A percentile compares a stretch with the other conserved stretches of the same genome.
These are phyloP conservation scores for Siphamia tubifer DNA, from an alignment of 2,113 vertebrate species.

Conservation along the genomic window DNA sequence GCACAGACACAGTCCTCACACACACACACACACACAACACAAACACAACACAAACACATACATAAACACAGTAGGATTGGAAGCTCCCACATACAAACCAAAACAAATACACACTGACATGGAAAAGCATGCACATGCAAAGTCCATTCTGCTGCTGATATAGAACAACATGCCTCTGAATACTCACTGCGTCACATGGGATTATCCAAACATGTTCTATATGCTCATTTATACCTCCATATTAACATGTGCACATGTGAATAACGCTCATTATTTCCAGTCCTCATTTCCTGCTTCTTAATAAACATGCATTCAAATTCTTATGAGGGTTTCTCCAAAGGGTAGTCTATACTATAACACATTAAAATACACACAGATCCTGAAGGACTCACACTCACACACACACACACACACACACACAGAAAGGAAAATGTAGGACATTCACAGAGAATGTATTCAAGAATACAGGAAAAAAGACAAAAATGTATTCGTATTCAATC, in stretches of 20 bases:
- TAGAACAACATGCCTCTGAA: background rate
- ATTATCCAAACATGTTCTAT: background rate
- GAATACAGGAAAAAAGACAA: constrained; percentile 39
- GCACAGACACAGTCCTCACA: constrained; percentile 25
- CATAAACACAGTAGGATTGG: constrained; percentile 13
- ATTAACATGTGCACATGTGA: background rate
- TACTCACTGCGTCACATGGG: too few species aligned
- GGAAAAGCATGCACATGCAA: constrained; percentile 20
- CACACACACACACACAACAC: constrained; percentile 17
- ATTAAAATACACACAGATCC: constrained; percentile 38
- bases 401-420: background rate
- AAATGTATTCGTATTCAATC: constrained; percentile 36
- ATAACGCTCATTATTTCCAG: constrained; percentile 11
- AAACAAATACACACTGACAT: constrained; percentile 48
- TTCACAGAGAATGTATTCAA: constrained; percentile 52
- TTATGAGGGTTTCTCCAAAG: constrained; percentile 40
- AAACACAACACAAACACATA: constrained; percentile 24
- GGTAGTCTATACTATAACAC: constrained; percentile 39
- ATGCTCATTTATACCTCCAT: background rate
- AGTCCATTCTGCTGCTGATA: background rate
- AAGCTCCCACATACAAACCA: constrained; percentile 25
- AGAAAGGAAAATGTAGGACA: constrained; percentile 59
- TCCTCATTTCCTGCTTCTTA: constrained; percentile 40
- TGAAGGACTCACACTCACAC: constrained; percentile 8
- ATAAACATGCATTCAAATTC: constrained; percentile 68